A percentile compares a stretch with the other conserved stretches of the same genome.
Evolutionary conservation across 2,888 invertebrate genomes (phyloP).

Genomic region (Galerucella pusilla): DNA sequence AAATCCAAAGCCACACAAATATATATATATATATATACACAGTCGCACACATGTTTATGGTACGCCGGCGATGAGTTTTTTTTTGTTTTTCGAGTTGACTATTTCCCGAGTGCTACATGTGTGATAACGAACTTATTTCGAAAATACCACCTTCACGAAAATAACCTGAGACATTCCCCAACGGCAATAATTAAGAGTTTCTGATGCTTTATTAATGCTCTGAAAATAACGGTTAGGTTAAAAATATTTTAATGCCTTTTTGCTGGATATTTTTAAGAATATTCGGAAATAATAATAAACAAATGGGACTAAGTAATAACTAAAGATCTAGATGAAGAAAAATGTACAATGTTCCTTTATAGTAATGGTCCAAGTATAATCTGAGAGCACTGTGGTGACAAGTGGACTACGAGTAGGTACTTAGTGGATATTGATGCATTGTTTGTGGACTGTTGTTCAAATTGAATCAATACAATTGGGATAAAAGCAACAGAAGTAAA

Average conservation of each 20-base stretch:
- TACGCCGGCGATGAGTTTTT: conserved; percentile 46
- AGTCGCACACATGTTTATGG: conserved; percentile 58
- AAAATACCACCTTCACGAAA: conserved; percentile 52
- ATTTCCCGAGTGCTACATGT: conserved; percentile 48
- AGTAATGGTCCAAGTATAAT: too few species aligned
- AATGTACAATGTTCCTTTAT: not conserved
- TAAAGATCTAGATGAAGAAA: not conserved
- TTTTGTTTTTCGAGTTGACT: conserved; percentile 40
- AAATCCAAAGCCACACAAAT: conserved; percentile 52
- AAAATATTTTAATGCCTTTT: conserved; percentile 17
- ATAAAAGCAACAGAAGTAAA: too few species aligned
- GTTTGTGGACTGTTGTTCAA: too few species aligned
- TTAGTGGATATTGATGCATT: too few species aligned
- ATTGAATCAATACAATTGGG: too few species aligned
- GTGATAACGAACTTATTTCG: conserved; percentile 59
- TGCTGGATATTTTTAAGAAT: not conserved
- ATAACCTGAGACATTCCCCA: conserved; percentile 48
- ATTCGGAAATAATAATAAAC: not conserved
- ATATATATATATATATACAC: conserved; percentile 46
- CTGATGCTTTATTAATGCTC: conserved; percentile 35
- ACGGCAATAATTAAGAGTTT: conserved; percentile 45
- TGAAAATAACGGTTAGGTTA: conserved; percentile 16
- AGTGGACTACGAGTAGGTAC: too few species aligned
- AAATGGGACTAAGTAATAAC: not conserved
- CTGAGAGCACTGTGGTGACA: too few species aligned